Evolutionary conservation across 1,140 invertebrate species (phyloP).

Genomic region (Dinothrombium tinctorium): DNA sequence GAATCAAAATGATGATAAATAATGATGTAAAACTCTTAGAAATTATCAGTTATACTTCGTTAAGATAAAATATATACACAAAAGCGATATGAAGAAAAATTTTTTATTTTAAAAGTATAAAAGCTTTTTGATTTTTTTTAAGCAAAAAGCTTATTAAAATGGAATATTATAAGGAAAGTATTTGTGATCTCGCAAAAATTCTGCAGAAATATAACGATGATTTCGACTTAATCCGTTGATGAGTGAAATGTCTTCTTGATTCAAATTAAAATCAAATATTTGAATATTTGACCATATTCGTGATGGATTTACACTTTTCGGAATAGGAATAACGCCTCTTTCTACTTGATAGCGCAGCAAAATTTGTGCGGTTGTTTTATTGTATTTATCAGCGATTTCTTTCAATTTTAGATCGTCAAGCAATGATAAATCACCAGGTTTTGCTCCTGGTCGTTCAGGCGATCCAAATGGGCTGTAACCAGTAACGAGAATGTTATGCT

Average conservation of each 20-base stretch:
- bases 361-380: constrained; percentile 38
- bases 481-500: constrained; percentile 37
- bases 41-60: no score
- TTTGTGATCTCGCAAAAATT: constrained; percentile 1
- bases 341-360: constrained; percentile 33
- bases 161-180: constrained; percentile 6
- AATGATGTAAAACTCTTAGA: no score
- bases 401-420: constrained; percentile 33
- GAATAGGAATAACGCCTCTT: constrained; percentile 43
- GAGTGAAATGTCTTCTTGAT: constrained; percentile 30
- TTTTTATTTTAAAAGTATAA: no score
- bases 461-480: constrained; percentile 39
- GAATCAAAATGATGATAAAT: no score
- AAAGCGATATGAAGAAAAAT: no score
- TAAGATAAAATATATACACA: no score
- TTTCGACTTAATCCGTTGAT: constrained; percentile 2
- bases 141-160: constrained; percentile 8
- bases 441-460: neutral
- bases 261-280: constrained; percentile 39
- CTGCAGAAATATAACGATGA: neutral
- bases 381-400: constrained; percentile 36
- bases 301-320: constrained; percentile 41
- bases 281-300: constrained; percentile 44
- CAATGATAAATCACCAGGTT: constrained; percentile 26
- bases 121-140: no score